A percentile compares a stretch with the other conserved stretches of the same genome.
Evolutionary conservation across 1,140 invertebrate species (phyloP).

Genomic region (Tenebrio molitor): DNA sequence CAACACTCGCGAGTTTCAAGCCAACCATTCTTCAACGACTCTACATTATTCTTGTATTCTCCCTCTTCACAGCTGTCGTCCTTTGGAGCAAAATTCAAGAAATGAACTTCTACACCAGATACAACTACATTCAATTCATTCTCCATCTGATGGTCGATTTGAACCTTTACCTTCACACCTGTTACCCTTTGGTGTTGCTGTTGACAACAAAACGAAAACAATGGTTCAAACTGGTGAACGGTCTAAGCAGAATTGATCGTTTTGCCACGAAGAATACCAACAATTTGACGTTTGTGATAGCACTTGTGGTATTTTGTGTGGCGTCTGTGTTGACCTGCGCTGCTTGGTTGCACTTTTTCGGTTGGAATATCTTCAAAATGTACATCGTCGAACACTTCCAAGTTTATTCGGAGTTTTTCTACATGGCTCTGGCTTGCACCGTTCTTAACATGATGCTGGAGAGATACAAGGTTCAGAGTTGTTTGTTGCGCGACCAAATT

Average conservation of each 20-base stretch:
- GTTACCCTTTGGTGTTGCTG: background rate
- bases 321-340: too few relatives aligned
- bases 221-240: background rate
- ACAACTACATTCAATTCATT: background rate
- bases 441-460: too few relatives aligned
- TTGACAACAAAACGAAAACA: background rate
- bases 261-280: background rate
- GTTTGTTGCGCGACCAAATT: too few relatives aligned
- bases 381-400: too few relatives aligned
- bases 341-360: too few relatives aligned
- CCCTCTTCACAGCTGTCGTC: background rate
- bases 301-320: background rate
- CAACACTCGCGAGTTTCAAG: background rate
- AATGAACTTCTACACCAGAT: background rate
- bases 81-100: background rate
- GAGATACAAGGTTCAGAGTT: too few relatives aligned
- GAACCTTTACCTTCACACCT: background rate
- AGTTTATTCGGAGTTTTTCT: too few relatives aligned
- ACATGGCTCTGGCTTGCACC: too few relatives aligned
- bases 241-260: background rate
- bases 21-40: background rate
- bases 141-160: background rate
- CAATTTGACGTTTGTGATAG: background rate
- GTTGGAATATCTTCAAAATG: too few relatives aligned
- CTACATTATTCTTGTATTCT: background rate